Conservation (phyloP, 2,888 invertebrate genomes). For the Marronus borbonicus region DNA sequence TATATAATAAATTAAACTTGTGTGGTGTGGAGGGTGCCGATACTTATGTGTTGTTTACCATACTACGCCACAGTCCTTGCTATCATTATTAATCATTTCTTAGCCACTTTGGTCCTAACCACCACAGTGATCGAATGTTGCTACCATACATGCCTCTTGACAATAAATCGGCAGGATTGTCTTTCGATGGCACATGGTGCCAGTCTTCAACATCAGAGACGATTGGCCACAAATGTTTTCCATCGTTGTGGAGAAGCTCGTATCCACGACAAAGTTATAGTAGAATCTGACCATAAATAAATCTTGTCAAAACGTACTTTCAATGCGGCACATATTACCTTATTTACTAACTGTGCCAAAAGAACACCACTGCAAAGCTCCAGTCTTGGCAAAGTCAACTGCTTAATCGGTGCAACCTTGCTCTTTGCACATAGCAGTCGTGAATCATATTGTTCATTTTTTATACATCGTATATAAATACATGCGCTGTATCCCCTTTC, state of each 20-base stretch:
- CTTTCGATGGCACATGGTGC: conserved; percentile 49
- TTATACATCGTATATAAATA: neutral
- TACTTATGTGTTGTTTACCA: too few relatives aligned
- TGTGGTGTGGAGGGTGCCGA: too few relatives aligned
- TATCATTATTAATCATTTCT: too few relatives aligned
- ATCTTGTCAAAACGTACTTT: neutral
- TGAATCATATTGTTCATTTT: neutral
- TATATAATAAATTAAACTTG: too few relatives aligned
- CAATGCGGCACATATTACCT: neutral
- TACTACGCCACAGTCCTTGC: too few relatives aligned
- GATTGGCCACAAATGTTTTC: neutral
- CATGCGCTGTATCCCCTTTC: too few relatives aligned
- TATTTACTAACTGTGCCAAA: neutral
- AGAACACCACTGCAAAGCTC: neutral
- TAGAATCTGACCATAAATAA: neutral
- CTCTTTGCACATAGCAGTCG: neutral
- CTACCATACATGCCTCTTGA: conserved; percentile 48
- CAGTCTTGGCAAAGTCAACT: neutral
- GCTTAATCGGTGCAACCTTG: neutral
- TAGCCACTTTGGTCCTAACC: neutral
- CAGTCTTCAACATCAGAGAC: conserved; percentile 41
- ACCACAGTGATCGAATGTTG: neutral
- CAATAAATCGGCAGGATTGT: conserved; percentile 49
- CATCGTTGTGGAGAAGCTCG: neutral
- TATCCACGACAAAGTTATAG: neutral